Base-by-base conservation (phyloP, 2,113 vertebrate genomes). In the Vimba vimba region DNA sequence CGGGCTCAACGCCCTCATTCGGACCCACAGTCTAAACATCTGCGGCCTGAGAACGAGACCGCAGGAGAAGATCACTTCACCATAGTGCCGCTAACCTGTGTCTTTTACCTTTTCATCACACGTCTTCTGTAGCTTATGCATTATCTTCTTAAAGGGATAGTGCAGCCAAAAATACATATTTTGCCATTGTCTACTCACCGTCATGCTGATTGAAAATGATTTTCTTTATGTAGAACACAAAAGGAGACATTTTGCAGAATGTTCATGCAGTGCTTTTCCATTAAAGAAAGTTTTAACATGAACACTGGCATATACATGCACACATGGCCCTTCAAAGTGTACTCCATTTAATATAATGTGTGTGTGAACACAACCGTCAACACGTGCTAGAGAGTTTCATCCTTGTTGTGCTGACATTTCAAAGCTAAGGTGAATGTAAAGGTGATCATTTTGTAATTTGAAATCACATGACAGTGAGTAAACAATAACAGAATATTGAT, bases 11-110 rank as follows among this genome's bases (percentile, higher is more conserved):
- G 77, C 69, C 79, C 79, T 71, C 68, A 50, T 86, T 73, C 3
- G 27, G 85, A 82, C 78, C 57, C 62, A 52, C 27, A 69, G 45
- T 64, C 52, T 81, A 60, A 87, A 23, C 25, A 10, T 39, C 45
- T 43, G 50, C 59, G 45, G 57, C 45, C 30, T 86, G 17, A n/a
- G 64, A 79, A 52, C 10, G 9, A 47, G 55, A 39, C 9, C 10
- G 36, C 77, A 80, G 36, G 47, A 85, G 76, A 71, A 69, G n/a
- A 36, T 36, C 78, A 30, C 82, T 85, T 86, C 30, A 84, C 45
- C 81, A 77, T 85, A 87, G 77, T 89, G 55, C 84, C 50, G 23
- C 80, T 90, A 88, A 88, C 87, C 85, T 87, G 62, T 83, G 80
- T 86, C 71, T 15, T 82, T 12, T 55, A 21, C 21, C 79, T 15